A percentile compares a stretch with the other conserved stretches of the same genome.
phyloP scores from a whole-genome alignment of 2,113 vertebrate genomes.

The Okapia johnstoni region DNA sequence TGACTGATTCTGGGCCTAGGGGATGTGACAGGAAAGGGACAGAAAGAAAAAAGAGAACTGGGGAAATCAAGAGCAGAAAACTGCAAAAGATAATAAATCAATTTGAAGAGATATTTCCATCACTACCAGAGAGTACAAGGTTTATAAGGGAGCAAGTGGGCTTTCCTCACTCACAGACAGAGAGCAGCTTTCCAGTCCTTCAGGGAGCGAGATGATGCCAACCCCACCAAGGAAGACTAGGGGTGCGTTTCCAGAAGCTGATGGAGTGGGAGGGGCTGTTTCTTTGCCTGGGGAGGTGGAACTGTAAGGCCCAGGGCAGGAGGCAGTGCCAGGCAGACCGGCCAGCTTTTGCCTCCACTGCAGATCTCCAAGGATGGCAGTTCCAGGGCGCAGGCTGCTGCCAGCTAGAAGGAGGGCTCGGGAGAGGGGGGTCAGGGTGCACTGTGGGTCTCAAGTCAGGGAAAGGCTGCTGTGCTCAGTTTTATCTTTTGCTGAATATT shows the following conservation, averaged over 20 bases:
- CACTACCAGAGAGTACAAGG: background rate
- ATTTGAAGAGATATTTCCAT: constrained; percentile 42
- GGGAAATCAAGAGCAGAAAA: constrained; percentile 51
- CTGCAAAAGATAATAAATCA: constrained; percentile 53
- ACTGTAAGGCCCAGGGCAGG: background rate
- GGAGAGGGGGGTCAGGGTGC: background rate
- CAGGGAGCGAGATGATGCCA: background rate
- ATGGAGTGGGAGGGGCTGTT: background rate
- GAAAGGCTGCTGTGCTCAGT: background rate
- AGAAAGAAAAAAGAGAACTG: constrained; percentile 42
- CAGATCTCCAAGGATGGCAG: background rate
- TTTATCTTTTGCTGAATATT: background rate
- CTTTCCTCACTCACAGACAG: background rate
- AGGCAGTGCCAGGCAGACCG: background rate
- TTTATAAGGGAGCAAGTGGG: background rate
- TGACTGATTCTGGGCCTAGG: constrained; percentile 40
- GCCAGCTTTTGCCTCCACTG: background rate
- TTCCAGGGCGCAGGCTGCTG: background rate
- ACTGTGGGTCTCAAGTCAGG: background rate
- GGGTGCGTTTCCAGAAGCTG: background rate
- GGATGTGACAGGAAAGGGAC: constrained; percentile 29
- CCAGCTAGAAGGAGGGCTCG: background rate
- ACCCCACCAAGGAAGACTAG: background rate
- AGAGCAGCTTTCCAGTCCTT: background rate
- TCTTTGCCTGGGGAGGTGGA: background rate